Conservation (phyloP, 2,797 vertebrate species). For the Poliocrania exsul region DNA sequence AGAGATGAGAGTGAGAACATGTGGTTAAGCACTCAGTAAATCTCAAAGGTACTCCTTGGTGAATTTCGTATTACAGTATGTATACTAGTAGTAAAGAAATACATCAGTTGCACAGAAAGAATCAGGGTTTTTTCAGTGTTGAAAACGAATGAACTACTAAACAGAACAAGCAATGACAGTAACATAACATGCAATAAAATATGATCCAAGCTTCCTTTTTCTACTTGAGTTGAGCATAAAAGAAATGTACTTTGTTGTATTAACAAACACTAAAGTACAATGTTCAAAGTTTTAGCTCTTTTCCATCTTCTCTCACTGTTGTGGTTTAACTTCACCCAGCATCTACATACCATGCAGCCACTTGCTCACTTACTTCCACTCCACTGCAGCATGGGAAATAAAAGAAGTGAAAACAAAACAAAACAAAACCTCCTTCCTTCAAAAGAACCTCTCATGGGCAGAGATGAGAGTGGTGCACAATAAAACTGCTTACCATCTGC, state of each 20-base stretch:
- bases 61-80: background rate
- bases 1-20: background rate
- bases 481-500: background rate
- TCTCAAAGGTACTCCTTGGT: background rate
- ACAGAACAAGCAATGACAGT: background rate
- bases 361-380: background rate
- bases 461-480: background rate
- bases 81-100: background rate
- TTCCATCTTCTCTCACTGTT: background rate
- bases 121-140: background rate
- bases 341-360: background rate
- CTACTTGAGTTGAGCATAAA: background rate
- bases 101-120: background rate
- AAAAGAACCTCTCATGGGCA: background rate
- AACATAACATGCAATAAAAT: background rate
- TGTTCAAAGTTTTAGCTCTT: background rate
- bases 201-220: background rate
- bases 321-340: background rate
- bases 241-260: background rate
- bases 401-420: background rate
- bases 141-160: background rate
- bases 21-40: background rate
- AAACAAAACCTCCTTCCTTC: background rate
- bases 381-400: background rate
- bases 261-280: background rate